A percentile compares a stretch with the other conserved stretches of the same genome.
These are phyloP conservation scores for Cephalotes varians DNA, from an alignment of 2,888 invertebrate genomes.

Conservation along the genomic window DNA sequence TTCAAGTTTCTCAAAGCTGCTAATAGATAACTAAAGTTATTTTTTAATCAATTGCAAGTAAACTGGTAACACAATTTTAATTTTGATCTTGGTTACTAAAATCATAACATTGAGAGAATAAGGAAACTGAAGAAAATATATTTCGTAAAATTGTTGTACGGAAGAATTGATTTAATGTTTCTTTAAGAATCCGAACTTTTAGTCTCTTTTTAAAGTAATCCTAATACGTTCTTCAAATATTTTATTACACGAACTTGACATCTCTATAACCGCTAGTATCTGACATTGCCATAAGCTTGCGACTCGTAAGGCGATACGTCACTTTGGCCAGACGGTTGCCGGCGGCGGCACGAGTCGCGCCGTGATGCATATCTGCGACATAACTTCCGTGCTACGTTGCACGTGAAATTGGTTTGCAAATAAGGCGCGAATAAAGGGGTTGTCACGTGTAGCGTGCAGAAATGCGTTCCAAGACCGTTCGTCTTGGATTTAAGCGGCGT, in stretches of 20 bases:
- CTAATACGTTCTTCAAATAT: background rate
- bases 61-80: background rate
- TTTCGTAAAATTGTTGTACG: background rate
- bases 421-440: constrained; percentile 68
- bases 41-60: background rate
- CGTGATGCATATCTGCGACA: constrained; percentile 63
- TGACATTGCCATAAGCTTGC: background rate
- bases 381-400: constrained; percentile 59
- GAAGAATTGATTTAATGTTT: background rate
- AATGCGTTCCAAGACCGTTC: constrained; percentile 67
- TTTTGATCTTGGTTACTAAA: background rate
- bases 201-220: background rate
- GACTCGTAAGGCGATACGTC: constrained; percentile 54
- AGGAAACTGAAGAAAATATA: background rate
- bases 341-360: constrained; percentile 47
- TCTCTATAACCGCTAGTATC: background rate
- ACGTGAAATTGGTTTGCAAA: constrained; percentile 76
- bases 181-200: background rate
- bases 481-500: constrained; percentile 74
- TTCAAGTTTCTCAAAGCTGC: background rate
- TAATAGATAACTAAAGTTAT: background rate
- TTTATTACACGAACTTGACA: background rate
- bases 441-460: constrained; percentile 67
- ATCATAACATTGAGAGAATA: background rate
- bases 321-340: constrained; percentile 56